phyloP scores from a whole-genome alignment of 2,797 vertebrate genomes.

The Periophthalmus magnuspinnatus region DNA sequence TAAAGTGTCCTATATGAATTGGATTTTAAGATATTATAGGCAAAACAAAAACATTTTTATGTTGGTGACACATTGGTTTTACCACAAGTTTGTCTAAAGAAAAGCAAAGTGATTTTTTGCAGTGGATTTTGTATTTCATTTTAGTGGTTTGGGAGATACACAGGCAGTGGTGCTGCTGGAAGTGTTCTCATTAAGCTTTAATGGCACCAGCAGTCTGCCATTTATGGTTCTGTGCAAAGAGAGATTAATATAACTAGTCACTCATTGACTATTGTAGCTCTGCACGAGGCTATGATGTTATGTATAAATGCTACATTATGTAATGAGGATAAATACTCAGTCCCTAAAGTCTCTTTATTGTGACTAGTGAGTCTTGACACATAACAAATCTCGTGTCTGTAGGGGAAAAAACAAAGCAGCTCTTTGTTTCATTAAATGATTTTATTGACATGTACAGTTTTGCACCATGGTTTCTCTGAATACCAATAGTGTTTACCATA shows the following conservation, averaged over 20 bases:
- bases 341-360: not conserved
- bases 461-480: constrained; percentile 76
- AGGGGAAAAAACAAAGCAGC: not conserved
- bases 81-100: not conserved
- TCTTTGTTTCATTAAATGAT: constrained; percentile 70
- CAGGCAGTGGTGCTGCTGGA: constrained; percentile 1
- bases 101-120: no score
- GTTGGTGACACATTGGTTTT: not conserved
- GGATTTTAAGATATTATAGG: no score
- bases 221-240: not conserved
- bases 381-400: not conserved
- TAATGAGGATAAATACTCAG: not conserved
- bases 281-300: not conserved
- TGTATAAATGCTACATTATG: not conserved
- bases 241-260: not conserved
- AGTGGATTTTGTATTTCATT: not conserved
- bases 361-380: not conserved
- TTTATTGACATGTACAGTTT: constrained; percentile 83
- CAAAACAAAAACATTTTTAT: no score
- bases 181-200: not conserved
- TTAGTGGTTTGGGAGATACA: constrained; percentile 3
- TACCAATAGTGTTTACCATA: constrained; percentile 78
- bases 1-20: no score
- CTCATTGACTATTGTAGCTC: not conserved
- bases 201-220: no score